Conservation (phyloP, 2,888 invertebrate genomes). For the Seira ritae region DNA sequence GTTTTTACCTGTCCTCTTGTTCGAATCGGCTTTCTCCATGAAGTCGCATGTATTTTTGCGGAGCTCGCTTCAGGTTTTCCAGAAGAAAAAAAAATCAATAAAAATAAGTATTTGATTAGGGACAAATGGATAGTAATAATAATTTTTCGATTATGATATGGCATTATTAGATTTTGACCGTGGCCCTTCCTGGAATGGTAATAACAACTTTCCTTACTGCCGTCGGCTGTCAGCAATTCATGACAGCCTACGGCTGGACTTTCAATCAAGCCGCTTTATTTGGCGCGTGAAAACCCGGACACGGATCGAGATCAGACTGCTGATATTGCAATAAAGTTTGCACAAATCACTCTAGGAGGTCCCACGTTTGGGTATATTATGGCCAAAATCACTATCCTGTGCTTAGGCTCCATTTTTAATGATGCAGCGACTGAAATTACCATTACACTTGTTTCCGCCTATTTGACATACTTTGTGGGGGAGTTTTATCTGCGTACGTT, state of each 20-base stretch:
- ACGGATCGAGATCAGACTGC: slow-evolving; percentile 29
- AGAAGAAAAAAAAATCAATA: not conserved
- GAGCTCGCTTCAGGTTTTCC: slow-evolving; percentile 61
- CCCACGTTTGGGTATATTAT: slow-evolving; percentile 76
- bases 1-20: slow-evolving; percentile 70
- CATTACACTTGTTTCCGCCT: slow-evolving; percentile 76
- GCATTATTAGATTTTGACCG: slow-evolving; percentile 62
- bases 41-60: slow-evolving; percentile 72
- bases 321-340: slow-evolving; percentile 66
- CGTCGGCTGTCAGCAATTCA: slow-evolving; percentile 66
- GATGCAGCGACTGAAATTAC: slow-evolving; percentile 77
- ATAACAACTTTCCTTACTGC: slow-evolving; percentile 71
- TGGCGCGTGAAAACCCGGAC: slow-evolving; percentile 73
- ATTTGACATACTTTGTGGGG: slow-evolving; percentile 76
- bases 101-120: too few species aligned
- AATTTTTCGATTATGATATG: too few species aligned
- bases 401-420: slow-evolving; percentile 76
- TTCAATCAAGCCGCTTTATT: slow-evolving; percentile 76
- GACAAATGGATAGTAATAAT: too few species aligned
- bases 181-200: slow-evolving; percentile 72
- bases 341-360: slow-evolving; percentile 68
- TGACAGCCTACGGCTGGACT: slow-evolving; percentile 74
- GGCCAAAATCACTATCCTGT: slow-evolving; percentile 75
- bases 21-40: slow-evolving; percentile 72
- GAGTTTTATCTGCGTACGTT: slow-evolving; percentile 69